phyloP scores from a whole-genome alignment of 2,797 vertebrate species.

The Rhodeus uyekii region DNA sequence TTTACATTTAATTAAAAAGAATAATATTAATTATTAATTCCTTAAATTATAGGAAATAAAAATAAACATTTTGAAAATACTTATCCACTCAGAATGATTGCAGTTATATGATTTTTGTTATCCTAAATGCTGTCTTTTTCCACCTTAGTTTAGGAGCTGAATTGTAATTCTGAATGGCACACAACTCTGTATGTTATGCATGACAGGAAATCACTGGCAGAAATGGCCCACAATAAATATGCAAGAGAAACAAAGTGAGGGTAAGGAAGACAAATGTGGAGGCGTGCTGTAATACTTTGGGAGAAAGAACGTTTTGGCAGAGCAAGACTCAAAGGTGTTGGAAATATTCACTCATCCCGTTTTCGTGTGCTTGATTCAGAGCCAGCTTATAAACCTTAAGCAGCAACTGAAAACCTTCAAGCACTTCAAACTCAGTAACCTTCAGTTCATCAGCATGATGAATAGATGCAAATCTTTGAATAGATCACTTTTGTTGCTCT shows the following conservation, averaged over 20 bases:
- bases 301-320: conserved; percentile 18
- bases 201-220: neutral
- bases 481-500: conserved; percentile 1
- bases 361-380: conserved; percentile 34
- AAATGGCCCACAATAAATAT: neutral
- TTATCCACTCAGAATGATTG: no score
- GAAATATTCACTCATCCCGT: conserved; percentile 37
- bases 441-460: neutral
- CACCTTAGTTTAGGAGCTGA: neutral
- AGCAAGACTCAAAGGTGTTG: conserved; percentile 38
- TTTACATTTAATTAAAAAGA: no score
- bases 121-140: neutral
- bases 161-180: neutral
- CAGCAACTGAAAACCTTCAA: conserved; percentile 14
- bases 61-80: neutral
- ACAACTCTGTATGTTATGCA: neutral
- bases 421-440: neutral
- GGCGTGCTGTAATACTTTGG: conserved; percentile 19
- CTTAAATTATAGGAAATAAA: neutral
- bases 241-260: neutral
- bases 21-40: no score
- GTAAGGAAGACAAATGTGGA: conserved; percentile 9
- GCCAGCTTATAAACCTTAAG: conserved; percentile 20
- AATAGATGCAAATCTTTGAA: conserved; percentile 16
- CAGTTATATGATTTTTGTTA: neutral